Percentiles rank a stretch among this genome's conserved stretches.
Evolutionary conservation across 2,888 invertebrate genomes (phyloP).

Genomic region (Eupithecia tripunctaria): DNA sequence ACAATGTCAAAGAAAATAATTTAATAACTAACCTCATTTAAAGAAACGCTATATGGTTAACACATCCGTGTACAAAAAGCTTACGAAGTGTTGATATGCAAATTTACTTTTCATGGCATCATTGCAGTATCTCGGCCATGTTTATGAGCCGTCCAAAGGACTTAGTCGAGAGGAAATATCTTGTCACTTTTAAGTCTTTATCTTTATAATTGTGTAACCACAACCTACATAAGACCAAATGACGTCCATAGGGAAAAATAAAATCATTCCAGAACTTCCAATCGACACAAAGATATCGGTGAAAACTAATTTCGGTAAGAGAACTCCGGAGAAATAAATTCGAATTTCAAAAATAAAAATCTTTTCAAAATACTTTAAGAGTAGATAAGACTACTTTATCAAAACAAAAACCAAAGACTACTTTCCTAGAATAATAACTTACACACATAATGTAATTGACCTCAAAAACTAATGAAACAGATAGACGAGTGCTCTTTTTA

Average conservation of each 20-base stretch:
- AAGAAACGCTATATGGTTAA: not conserved
- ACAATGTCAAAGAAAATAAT: not conserved
- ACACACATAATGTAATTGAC: slow-evolving; percentile 39
- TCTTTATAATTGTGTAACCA: not conserved
- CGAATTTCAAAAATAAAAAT: not conserved
- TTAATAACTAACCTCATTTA: not conserved
- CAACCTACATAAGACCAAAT: not conserved
- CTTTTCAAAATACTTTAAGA: not conserved
- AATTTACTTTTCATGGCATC: slow-evolving; percentile 26
- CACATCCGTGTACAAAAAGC: slow-evolving; percentile 14
- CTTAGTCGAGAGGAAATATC: slow-evolving; percentile 23
- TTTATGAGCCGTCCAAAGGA: slow-evolving; percentile 19
- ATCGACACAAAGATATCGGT: not conserved
- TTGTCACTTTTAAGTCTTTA: not conserved
- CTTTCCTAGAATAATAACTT: slow-evolving; percentile 19
- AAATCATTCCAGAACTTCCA: not conserved
- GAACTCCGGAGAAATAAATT: too few relatives aligned
- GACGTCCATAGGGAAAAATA: not conserved
- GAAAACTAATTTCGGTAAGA: too few relatives aligned
- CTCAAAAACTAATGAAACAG: slow-evolving; percentile 53
- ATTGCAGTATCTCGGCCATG: slow-evolving; percentile 15
- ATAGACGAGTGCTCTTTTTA: slow-evolving; percentile 53
- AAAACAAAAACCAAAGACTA: not conserved
- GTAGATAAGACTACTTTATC: not conserved
- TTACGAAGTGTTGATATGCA: slow-evolving; percentile 24